Evolutionary conservation across 2,888 invertebrate species (phyloP), one percentile per base, ranked within the genome.

Genomic region (Sarcophaga caerulescens): DNA sequence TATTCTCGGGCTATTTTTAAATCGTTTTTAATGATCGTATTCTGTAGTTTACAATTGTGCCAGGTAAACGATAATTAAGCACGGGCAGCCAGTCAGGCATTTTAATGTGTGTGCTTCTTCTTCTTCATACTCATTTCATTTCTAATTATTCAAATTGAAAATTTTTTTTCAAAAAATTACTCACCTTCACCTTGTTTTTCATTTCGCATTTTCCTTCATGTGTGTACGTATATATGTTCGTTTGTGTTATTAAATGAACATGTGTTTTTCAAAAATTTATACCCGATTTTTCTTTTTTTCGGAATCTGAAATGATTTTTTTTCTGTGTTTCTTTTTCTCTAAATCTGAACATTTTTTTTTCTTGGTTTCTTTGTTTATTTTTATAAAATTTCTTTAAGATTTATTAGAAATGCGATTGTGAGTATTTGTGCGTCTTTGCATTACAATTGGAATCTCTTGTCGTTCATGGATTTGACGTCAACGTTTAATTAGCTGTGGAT

Each of bases 171-270:
- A 65, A 70, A 19, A 25, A 80, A 76, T 85, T 75, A 76, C 82
- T 85, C 80, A 85, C 85, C 85, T 85, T 85, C 82, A 85, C 85
- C 85, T 85, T 85, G 82, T 83, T 85, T 63, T 69, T 66, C 45
- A 80, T 52, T 80, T 62, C 14, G 44, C 47, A 6, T 60, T 84
- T 62, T 2, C 21, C 1, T 63, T 10, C 21, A 85, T 85, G 73
- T 82, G 76, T n/a, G n/a, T n/a, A n/a, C n/a, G n/a, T n/a, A n/a
- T n/a, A n/a, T n/a, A n/a, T n/a, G n/a, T n/a, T n/a, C n/a, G n/a
- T n/a, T n/a, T n/a, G n/a, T n/a, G n/a, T n/a, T n/a, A n/a, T n/a
- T n/a, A n/a, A n/a, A n/a, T n/a, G n/a, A n/a, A n/a, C n/a, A n/a
- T n/a, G n/a, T 71, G 76, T 12, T 17, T 14, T 14, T 60, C 17